Percentiles rank a stretch among this genome's conserved stretches.
phyloP scores from a whole-genome alignment of 1,140 invertebrate species.

The Paraescarpia echinospica region DNA sequence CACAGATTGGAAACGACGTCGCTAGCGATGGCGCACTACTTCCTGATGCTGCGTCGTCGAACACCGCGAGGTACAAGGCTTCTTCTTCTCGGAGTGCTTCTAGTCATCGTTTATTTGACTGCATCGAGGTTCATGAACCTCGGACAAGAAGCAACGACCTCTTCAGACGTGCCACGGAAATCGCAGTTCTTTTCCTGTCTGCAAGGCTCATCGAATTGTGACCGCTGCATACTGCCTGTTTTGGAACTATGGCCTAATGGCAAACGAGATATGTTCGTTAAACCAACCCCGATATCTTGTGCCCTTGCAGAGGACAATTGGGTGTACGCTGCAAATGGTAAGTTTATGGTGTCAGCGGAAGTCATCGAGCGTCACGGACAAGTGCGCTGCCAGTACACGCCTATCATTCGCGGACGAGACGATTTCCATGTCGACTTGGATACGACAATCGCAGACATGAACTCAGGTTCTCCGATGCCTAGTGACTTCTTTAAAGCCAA shows the following conservation, averaged over 20 bases:
- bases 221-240: neutral
- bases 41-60: no score
- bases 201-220: no score
- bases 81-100: no score
- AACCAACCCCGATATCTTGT: slow-evolving; percentile 13
- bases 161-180: no score
- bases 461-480: neutral
- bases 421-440: neutral
- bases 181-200: no score
- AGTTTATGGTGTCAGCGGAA: slow-evolving; percentile 11
- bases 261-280: neutral
- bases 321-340: slow-evolving; percentile 19
- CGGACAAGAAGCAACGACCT: no score
- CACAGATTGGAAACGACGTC: neutral
- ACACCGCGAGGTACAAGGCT: no score
- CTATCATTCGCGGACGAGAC: neutral
- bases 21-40: no score
- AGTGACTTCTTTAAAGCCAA: slow-evolving; percentile 19
- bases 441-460: neutral
- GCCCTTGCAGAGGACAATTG: slow-evolving; percentile 13
- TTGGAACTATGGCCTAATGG: neutral
- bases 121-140: no score
- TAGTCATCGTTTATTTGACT: no score
- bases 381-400: slow-evolving; percentile 12
- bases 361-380: slow-evolving; percentile 7